phyloP scores from a whole-genome alignment of 2,113 vertebrate genomes.

The Poeciliopsis turrubarensis region DNA sequence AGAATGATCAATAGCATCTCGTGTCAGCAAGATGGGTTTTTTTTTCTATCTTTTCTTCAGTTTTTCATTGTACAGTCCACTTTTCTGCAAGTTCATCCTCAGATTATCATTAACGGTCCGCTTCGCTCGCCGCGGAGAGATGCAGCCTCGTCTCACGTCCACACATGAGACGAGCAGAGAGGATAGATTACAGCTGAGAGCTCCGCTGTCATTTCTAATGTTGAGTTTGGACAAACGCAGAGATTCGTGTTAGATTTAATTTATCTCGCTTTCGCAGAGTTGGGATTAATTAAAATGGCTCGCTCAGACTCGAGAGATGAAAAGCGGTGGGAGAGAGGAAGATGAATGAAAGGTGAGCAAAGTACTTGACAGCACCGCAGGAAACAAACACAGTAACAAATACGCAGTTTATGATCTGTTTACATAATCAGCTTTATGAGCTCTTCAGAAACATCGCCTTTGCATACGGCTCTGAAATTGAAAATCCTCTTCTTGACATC shows the following conservation, averaged over 20 bases:
- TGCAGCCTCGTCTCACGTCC: slow-evolving; percentile 26
- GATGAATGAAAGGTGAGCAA: slow-evolving; percentile 18
- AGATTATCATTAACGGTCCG: slow-evolving; percentile 18
- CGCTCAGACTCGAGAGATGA: slow-evolving; percentile 1
- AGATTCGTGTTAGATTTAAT: slow-evolving; percentile 36
- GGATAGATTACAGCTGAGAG: slow-evolving; percentile 44
- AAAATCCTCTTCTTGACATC: slow-evolving; percentile 2
- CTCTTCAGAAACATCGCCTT: background rate
- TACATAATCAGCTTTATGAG: slow-evolving; percentile 36
- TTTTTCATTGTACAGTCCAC: slow-evolving; percentile 50
- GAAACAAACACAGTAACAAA: slow-evolving; percentile 17
- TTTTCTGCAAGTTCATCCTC: slow-evolving; percentile 25
- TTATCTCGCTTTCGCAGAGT: slow-evolving; percentile 40
- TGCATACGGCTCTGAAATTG: slow-evolving; percentile 5
- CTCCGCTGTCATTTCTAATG: slow-evolving; percentile 35
- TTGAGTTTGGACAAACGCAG: slow-evolving; percentile 30
- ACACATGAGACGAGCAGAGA: slow-evolving; percentile 31
- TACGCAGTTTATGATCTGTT: slow-evolving; percentile 36
- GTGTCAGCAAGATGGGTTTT: slow-evolving; percentile 33
- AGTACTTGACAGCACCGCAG: slow-evolving; percentile 14
- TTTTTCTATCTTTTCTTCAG: background rate
- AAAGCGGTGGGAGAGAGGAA: slow-evolving; percentile 10
- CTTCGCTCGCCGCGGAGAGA: slow-evolving; percentile 31
- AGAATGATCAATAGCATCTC: slow-evolving; percentile 38
- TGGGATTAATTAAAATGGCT: slow-evolving; percentile 54